Conservation (phyloP, 2,888 invertebrate species). For the Physocephala rufipes region DNA sequence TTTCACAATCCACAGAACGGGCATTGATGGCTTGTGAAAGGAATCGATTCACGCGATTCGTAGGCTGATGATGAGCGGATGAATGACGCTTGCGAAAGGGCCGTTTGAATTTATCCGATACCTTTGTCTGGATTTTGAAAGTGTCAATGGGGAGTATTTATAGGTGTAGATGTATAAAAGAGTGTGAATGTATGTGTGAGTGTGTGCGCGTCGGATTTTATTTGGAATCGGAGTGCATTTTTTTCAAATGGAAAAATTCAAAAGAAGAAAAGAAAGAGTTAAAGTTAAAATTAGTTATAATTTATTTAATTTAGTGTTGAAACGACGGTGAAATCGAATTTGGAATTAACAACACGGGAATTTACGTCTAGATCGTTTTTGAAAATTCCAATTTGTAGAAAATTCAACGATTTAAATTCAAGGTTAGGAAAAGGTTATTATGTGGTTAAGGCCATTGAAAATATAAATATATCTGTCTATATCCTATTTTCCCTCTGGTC, state of each 20-base stretch:
- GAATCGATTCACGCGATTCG: conserved; percentile 91
- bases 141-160: neutral
- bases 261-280: neutral
- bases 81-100: conserved; percentile 89
- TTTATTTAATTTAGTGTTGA: neutral
- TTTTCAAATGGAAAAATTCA: neutral
- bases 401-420: no score
- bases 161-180: neutral
- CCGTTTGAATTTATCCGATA: conserved; percentile 86
- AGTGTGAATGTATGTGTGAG: neutral
- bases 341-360: no score
- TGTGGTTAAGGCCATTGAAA: no score
- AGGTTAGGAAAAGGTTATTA: no score
- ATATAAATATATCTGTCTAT: no score
- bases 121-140: conserved; percentile 74
- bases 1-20: conserved; percentile 88
- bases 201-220: neutral
- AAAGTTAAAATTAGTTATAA: neutral
- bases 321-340: no score
- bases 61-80: conserved; percentile 86
- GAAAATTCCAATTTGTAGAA: no score
- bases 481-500: no score
- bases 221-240: no score
- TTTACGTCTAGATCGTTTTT: no score
- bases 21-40: conserved; percentile 91